Percentiles rank a stretch among this genome's conserved stretches.
phyloP scores from a whole-genome alignment of 2,888 invertebrate species.

The Melolontha melolontha region DNA sequence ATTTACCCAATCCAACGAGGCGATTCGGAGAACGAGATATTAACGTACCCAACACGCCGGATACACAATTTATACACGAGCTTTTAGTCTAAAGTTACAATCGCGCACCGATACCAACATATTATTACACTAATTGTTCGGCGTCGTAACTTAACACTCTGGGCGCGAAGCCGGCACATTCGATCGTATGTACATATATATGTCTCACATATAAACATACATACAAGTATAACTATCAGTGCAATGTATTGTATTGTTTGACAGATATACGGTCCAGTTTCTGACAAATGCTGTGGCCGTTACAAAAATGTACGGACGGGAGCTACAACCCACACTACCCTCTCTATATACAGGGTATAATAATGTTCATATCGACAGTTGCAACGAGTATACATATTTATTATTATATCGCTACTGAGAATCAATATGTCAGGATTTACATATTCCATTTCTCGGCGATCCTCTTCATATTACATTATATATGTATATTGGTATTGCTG shows the following conservation, averaged over 20 bases:
- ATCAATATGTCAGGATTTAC: conserved; percentile 59
- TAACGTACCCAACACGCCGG: conserved; percentile 29
- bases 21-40: conserved; percentile 17
- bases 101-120: conserved; percentile 45
- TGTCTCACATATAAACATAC: conserved; percentile 10
- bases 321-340: conserved; percentile 59
- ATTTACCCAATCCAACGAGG: conserved; percentile 30
- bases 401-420: conserved; percentile 58
- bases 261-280: conserved; percentile 61
- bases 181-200: conserved; percentile 55
- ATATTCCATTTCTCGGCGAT: conserved; percentile 52
- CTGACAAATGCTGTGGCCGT: conserved; percentile 61
- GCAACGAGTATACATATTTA: conserved; percentile 56
- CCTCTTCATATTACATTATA: conserved; percentile 27
- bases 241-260: conserved; percentile 59
- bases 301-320: conserved; percentile 58
- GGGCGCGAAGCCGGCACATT: conserved; percentile 58
- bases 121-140: conserved; percentile 63
- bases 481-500: conserved; percentile 24
- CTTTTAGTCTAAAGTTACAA: conserved; percentile 37
- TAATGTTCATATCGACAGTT: conserved; percentile 59
- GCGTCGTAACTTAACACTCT: conserved; percentile 63
- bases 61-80: conserved; percentile 36
- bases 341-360: conserved; percentile 53
- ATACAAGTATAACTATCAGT: conserved; percentile 28